Base-by-base conservation (phyloP, 2,888 invertebrate species). In the Himalopsyche anomala region DNA sequence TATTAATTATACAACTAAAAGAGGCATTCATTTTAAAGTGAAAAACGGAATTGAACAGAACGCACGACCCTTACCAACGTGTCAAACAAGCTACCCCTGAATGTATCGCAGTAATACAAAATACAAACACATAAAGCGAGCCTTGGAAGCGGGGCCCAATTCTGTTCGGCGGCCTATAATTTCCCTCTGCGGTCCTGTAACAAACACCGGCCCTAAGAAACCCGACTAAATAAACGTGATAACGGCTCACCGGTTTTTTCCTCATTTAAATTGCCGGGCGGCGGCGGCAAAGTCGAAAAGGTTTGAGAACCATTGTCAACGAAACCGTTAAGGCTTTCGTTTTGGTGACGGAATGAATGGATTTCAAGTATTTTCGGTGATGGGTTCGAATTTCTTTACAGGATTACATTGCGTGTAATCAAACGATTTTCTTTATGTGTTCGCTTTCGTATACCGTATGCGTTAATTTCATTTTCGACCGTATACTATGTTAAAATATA, bases 231-330 rank as follows among this genome's bases (percentile, higher is more conserved):
- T 74, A 74, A 74, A 74, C 36, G 74, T 15, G 74, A 74, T 74
- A 74, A 74, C 74, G 74, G 74, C 38, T 74, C 38, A 74, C 74
- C 74, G 74, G 74, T 74, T 74, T 74, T 74, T 74, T 74, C 36
- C 74, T 38, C 74, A 74, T 74, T 74, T 74, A 74, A 74, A 74
- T 74, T 74, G 74, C 36, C 12, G 74, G 36, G 69, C 36, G 74
- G 74, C 74, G 36, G 36, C 36, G 36, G 74, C 51, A 51, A 15
- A 74, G 38, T 9, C 74, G 74, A 74, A 74, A 74, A 74, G 74
- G 74, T 74, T 74, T 74, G 74, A 74, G 74, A 74, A 36, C 74
- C 38, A 74, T 74, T 74, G 74, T 74, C 74, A 74, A 74, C 74
- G 38, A 36, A 38, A 74, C 38, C 74, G 74, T 74, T 36, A 15